Evolutionary conservation across 2,888 invertebrate genomes (phyloP).

Genomic region (Timema cristinae): DNA sequence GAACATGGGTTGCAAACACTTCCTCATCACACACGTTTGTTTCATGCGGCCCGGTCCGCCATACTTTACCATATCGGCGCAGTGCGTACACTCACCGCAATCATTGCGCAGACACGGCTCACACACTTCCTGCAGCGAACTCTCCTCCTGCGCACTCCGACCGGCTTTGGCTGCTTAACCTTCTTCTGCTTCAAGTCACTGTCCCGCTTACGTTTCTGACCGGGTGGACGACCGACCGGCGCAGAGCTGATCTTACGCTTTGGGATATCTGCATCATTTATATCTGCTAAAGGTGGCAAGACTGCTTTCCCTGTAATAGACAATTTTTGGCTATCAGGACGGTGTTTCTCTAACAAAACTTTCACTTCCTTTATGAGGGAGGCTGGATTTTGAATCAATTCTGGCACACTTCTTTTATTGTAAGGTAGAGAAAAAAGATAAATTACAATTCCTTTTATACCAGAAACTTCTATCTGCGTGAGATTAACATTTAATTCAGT

Average conservation of each 20-base stretch:
- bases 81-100: background rate
- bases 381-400: slow-evolving; percentile 48
- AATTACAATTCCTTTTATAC: slow-evolving; percentile 40
- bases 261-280: too few relatives aligned
- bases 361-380: slow-evolving; percentile 36
- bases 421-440: slow-evolving; percentile 47
- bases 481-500: background rate
- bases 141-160: slow-evolving; percentile 3
- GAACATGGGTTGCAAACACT: slow-evolving; percentile 5
- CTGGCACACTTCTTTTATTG: slow-evolving; percentile 48
- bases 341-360: background rate
- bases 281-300: too few relatives aligned
- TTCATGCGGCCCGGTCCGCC: slow-evolving; percentile 3
- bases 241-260: too few relatives aligned
- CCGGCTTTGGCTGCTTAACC: background rate
- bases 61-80: slow-evolving; percentile 6
- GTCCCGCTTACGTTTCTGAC: background rate
- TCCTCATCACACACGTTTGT: slow-evolving; percentile 4
- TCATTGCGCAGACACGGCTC: background rate
- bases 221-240: background rate
- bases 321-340: background rate
- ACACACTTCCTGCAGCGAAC: slow-evolving; percentile 10
- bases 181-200: too few relatives aligned
- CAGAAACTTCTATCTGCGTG: slow-evolving; percentile 17
- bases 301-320: background rate